phyloP scores from a whole-genome alignment of 2,797 vertebrate genomes.

The Tokudaia muenninki region DNA sequence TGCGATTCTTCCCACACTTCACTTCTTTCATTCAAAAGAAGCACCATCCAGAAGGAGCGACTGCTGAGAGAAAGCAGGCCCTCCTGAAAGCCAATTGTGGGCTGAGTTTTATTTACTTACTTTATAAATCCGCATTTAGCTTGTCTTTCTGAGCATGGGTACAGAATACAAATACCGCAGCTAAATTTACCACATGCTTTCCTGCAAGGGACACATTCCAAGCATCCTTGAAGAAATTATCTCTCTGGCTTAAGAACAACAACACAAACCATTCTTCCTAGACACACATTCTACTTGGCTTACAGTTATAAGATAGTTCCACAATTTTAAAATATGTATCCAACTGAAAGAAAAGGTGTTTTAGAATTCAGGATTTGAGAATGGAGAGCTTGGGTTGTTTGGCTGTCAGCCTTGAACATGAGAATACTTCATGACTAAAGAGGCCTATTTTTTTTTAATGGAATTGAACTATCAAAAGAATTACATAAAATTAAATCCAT shows the following conservation, averaged over 20 bases:
- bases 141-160: slow-evolving; percentile 4
- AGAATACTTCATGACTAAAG: slow-evolving; percentile 1
- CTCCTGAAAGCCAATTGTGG: slow-evolving; percentile 34
- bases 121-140: slow-evolving; percentile 51
- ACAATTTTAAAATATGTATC: background rate
- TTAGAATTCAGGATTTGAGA: slow-evolving; percentile 45
- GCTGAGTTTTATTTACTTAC: slow-evolving; percentile 56
- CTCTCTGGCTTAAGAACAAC: slow-evolving; percentile 21
- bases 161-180: slow-evolving; percentile 12
- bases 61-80: slow-evolving; percentile 22
- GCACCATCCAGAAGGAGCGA: background rate
- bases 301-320: background rate
- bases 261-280: slow-evolving; percentile 27
- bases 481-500: background rate
- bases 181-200: slow-evolving; percentile 11
- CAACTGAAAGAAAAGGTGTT: slow-evolving; percentile 22
- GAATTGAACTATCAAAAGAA: background rate
- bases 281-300: background rate
- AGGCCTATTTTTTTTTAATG: background rate
- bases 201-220: slow-evolving; percentile 30
- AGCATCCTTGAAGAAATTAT: background rate
- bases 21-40: slow-evolving; percentile 21
- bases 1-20: background rate
- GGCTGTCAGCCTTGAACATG: background rate
- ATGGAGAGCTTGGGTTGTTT: slow-evolving; percentile 8